Evolutionary conservation across 2,113 vertebrate genomes (phyloP).

Genomic region (Pavo muticus): DNA sequence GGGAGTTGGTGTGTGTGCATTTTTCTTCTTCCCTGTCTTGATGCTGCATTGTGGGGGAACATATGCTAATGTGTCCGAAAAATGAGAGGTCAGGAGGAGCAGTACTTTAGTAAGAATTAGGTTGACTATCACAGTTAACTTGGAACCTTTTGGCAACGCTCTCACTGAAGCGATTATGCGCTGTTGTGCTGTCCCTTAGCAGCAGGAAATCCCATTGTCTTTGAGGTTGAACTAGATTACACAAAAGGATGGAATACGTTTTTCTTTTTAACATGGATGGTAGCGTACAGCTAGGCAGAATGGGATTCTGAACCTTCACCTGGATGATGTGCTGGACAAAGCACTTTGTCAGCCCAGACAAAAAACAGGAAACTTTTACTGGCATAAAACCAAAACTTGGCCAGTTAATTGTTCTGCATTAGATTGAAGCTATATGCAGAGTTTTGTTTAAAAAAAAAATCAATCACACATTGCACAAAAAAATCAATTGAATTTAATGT

Average conservation of each 20-base stretch:
- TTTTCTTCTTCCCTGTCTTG: not conserved
- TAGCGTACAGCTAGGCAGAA: not conserved
- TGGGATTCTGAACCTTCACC: not conserved
- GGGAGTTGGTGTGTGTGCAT: not conserved
- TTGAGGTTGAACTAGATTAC: not conserved
- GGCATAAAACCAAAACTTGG: too few relatives aligned
- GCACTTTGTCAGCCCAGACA: not conserved
- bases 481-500: not conserved
- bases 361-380: not conserved
- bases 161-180: not conserved
- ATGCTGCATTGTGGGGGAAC: not conserved
- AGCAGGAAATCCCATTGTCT: slow-evolving; percentile 17
- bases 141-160: not conserved
- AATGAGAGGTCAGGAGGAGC: not conserved
- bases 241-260: not conserved
- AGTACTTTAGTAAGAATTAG: not conserved
- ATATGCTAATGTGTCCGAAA: not conserved
- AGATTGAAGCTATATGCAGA: not conserved
- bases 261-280: not conserved
- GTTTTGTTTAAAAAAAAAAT: not conserved
- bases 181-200: not conserved
- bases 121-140: not conserved
- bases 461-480: not conserved
- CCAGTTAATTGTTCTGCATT: not conserved
- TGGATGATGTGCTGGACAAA: not conserved